Conservation (phyloP, 2,888 invertebrate genomes). For the Euzetes globulus region DNA sequence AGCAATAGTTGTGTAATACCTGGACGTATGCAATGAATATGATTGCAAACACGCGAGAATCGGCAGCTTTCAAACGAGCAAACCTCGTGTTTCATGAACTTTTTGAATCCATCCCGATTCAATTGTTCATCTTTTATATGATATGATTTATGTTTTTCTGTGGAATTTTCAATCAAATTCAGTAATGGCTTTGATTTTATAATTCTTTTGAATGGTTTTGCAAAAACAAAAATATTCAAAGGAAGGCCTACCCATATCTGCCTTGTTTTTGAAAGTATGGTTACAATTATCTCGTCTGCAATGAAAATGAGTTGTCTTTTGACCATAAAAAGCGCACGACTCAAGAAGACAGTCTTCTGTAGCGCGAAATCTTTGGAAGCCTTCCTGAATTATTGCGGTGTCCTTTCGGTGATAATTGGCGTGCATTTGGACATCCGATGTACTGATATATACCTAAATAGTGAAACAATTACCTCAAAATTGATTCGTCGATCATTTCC, state of each 20-base stretch:
- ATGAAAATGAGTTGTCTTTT: constrained; percentile 95
- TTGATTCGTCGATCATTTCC: too few species aligned
- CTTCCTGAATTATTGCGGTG: constrained; percentile 93
- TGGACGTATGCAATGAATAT: constrained; percentile 88
- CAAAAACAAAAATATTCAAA: background rate
- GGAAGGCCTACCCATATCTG: constrained; percentile 83
- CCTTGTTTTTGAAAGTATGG: constrained; percentile 96
- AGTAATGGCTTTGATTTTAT: background rate
- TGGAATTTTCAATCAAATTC: constrained; percentile 42
- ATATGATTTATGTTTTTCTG: constrained; percentile 97
- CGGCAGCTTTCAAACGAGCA: constrained; percentile 86
- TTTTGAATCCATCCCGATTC: constrained; percentile 92
- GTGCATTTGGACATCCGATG: constrained; percentile 98
- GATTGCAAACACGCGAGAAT: constrained; percentile 90
- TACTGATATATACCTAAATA: constrained; percentile 76
- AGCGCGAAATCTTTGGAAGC: constrained; percentile 90
- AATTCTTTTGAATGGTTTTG: background rate
- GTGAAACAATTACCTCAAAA: background rate
- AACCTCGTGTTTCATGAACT: constrained; percentile 92
- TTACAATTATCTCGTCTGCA: constrained; percentile 82
- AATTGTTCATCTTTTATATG: constrained; percentile 95
- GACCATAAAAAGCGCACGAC: constrained; percentile 84
- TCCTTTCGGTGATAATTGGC: constrained; percentile 97
- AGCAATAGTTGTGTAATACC: constrained; percentile 44
- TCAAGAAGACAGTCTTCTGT: constrained; percentile 90